Evolutionary conservation across 2,888 invertebrate species (phyloP).

Genomic region (Spicauda simplicius): DNA sequence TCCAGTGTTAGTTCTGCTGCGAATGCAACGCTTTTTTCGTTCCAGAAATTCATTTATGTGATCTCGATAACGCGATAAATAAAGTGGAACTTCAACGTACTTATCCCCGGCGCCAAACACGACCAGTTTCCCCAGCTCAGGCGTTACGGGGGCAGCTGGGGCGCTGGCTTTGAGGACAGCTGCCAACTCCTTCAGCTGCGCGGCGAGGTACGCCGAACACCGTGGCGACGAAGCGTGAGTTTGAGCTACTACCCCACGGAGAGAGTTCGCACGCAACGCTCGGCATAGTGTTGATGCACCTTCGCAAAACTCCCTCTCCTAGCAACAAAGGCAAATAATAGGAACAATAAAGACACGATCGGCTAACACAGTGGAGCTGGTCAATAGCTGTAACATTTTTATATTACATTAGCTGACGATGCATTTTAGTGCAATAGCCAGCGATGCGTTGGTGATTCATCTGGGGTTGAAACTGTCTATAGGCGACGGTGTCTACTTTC

Average conservation of each 20-base stretch:
- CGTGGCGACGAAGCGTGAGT: conserved; percentile 92
- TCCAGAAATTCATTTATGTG: no score
- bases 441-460: no score
- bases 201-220: conserved; percentile 91
- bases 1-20: no score
- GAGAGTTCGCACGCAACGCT: conserved; percentile 86
- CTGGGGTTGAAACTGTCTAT: no score
- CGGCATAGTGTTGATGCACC: conserved; percentile 91
- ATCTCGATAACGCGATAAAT: no score
- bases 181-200: conserved; percentile 75
- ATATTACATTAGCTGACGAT: no score
- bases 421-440: no score
- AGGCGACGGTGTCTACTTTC: no score
- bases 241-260: conserved; percentile 90
- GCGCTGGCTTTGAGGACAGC: conserved; percentile 64
- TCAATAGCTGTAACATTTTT: no score
- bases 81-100: conserved; percentile 50
- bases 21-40: no score
- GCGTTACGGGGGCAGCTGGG: conserved; percentile 68
- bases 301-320: conserved; percentile 92
- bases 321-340: neutral
- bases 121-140: conserved; percentile 72
- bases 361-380: no score
- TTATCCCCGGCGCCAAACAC: conserved; percentile 81
- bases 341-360: no score